A percentile compares a stretch with the other conserved stretches of the same genome.
These are phyloP conservation scores for Ctenomys sociabilis DNA, from an alignment of 2,113 vertebrate species.

Conservation along the genomic window DNA sequence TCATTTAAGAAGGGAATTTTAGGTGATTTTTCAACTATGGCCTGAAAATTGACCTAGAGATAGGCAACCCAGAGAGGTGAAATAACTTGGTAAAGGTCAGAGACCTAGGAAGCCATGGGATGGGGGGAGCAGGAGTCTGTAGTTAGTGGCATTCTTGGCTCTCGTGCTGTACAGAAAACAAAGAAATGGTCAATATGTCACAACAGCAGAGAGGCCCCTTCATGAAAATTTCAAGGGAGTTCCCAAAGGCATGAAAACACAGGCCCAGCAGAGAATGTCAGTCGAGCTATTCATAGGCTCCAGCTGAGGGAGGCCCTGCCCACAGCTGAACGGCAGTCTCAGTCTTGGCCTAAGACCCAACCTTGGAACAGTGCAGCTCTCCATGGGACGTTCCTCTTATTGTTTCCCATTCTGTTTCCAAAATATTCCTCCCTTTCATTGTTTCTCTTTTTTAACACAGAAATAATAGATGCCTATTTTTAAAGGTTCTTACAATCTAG, in stretches of 20 bases:
- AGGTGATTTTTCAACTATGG: neutral
- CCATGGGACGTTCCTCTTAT: slow-evolving; percentile 51
- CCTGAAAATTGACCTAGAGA: neutral
- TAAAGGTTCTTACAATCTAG: slow-evolving; percentile 51
- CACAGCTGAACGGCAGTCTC: neutral
- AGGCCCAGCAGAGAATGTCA: slow-evolving; percentile 52
- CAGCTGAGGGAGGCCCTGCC: slow-evolving; percentile 63
- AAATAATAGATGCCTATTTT: slow-evolving; percentile 63
- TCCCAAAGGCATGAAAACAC: slow-evolving; percentile 64
- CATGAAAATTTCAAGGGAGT: slow-evolving; percentile 68
- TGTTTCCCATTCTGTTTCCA: neutral
- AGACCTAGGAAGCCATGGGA: neutral
- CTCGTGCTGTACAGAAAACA: slow-evolving; percentile 18
- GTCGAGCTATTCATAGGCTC: slow-evolving; percentile 61
- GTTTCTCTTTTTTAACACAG: slow-evolving; percentile 59
- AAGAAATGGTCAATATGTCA: slow-evolving; percentile 47
- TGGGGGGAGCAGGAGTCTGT: neutral
- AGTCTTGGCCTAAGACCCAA: slow-evolving; percentile 68
- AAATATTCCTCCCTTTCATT: neutral
- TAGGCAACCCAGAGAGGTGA: neutral
- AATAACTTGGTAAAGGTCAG: neutral
- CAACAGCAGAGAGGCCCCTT: slow-evolving; percentile 42
- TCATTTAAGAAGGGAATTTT: neutral
- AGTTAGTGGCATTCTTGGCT: slow-evolving; percentile 32
- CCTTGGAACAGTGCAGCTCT: slow-evolving; percentile 64